Base-by-base conservation (phyloP, 2,888 invertebrate species). In the Oligia fasciuncula region DNA sequence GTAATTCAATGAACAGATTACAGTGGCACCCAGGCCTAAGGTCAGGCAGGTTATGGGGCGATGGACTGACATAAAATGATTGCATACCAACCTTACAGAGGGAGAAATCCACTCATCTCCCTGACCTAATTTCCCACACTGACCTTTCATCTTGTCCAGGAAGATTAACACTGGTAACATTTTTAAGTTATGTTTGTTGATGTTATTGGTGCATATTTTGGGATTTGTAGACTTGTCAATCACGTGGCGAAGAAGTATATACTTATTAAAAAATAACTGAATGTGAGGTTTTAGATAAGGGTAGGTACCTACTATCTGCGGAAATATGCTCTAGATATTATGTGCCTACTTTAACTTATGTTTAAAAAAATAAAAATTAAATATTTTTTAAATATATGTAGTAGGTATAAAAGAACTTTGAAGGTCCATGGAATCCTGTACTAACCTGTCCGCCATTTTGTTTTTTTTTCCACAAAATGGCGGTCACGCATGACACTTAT, bases 11-110 rank as follows among this genome's bases (percentile, higher is more conserved):
- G 2, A 79, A 54, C n/a, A 79, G 4, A 66, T 79, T 77, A 19
- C 66, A 46, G 11, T 66, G 79, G 4, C 46, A 19, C 4, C 40
- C 40, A 46, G 29, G 19, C 40, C 23, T 17, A 19, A 57, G 35
- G 67, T 17, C 23, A 54, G 17, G 6, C 14, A 70, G 60, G 62
- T 23, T 35, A n/a, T 60, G n/a, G 35, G 14, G 23, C 17, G 65
- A 54, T 46, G n/a, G 13, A n/a, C 29, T 67, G 62, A 65, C 72
- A 49, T 81, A 81, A 77, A 84, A 62, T 77, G 62, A 78, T 84
- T 82, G 67, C 62, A 54, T 35, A n/a, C 19, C 67, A 70, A 66
- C 77, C 49, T 74, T 51, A 40, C 43, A 46, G 43, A 65, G 40
- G 57, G 51, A 66, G 17, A 11, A 23, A 4, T 11, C 19, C n/a